These are phyloP conservation scores for Strigamia transsilvanica DNA, from an alignment of 2,888 invertebrate species.

Conservation along the genomic window DNA sequence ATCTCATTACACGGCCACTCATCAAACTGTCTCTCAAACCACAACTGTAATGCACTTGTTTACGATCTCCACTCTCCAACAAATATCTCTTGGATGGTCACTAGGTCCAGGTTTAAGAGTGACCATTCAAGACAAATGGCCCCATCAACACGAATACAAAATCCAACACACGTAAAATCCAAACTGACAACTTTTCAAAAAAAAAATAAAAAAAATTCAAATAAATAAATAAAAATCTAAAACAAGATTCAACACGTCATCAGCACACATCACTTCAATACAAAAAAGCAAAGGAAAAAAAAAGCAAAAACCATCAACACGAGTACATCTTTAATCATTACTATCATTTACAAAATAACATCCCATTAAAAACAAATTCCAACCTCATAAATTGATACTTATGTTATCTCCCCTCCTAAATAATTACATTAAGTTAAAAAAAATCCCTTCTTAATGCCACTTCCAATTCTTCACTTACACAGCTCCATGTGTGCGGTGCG, in stretches of 20 bases:
- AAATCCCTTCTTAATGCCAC: not conserved
- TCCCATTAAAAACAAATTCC: not conserved
- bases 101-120: too few relatives aligned
- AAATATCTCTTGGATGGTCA: too few relatives aligned
- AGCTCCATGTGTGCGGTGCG: not conserved
- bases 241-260: not conserved
- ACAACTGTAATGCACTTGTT: too few relatives aligned
- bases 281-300: not conserved
- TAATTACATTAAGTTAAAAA: not conserved
- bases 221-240: not conserved
- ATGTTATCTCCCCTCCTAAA: not conserved
- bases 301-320: not conserved
- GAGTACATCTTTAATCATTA: not conserved
- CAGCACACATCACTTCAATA: not conserved
- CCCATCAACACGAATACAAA: not conserved
- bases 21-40: too few relatives aligned
- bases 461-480: not conserved
- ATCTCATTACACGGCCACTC: too few relatives aligned
- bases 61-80: too few relatives aligned
- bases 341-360: constrained; percentile 2
- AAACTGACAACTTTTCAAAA: not conserved
- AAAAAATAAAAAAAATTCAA: not conserved
- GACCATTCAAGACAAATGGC: too few relatives aligned
- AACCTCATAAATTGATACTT: not conserved
- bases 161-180: not conserved